A percentile compares a stretch with the other conserved stretches of the same genome.
Evolutionary conservation across 2,888 invertebrate species (phyloP).

Genomic region (Hirtodrosophila cameraria): DNA sequence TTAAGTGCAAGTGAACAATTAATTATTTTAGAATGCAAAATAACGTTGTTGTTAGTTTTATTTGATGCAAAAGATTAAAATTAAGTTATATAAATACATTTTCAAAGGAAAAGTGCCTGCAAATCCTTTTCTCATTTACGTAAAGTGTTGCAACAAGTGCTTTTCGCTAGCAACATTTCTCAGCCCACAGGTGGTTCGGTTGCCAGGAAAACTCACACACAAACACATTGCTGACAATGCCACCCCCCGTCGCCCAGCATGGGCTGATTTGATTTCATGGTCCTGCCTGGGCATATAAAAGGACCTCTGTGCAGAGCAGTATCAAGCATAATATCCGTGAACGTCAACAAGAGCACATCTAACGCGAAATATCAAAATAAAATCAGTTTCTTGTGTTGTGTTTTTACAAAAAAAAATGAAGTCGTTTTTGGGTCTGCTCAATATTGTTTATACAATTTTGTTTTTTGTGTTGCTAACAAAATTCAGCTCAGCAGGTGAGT

Average conservation of each 20-base stretch:
- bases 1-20: too few relatives aligned
- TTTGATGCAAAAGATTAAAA: too few relatives aligned
- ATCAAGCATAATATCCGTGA: constrained; percentile 75
- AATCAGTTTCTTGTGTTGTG: constrained; percentile 6
- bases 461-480: constrained; percentile 57
- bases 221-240: constrained; percentile 7
- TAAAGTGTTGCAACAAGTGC: constrained; percentile 30
- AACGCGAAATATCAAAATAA: constrained; percentile 11
- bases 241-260: constrained; percentile 1
- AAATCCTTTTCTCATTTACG: constrained; percentile 28
- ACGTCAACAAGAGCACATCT: constrained; percentile 63
- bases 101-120: background rate
- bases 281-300: constrained; percentile 80
- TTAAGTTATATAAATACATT: too few relatives aligned
- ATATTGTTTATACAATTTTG: constrained; percentile 68
- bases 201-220: constrained; percentile 12
- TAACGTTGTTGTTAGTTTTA: too few relatives aligned
- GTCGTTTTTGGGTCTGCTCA: constrained; percentile 66
- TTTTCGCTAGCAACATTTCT: constrained; percentile 42
- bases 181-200: constrained; percentile 39
- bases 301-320: constrained; percentile 66
- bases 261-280: constrained; percentile 8
- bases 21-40: too few relatives aligned
- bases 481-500: constrained; percentile 80
- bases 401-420: constrained; percentile 68